Conservation (phyloP, 2,797 vertebrate species). For the Lophotriccus pileatus region DNA sequence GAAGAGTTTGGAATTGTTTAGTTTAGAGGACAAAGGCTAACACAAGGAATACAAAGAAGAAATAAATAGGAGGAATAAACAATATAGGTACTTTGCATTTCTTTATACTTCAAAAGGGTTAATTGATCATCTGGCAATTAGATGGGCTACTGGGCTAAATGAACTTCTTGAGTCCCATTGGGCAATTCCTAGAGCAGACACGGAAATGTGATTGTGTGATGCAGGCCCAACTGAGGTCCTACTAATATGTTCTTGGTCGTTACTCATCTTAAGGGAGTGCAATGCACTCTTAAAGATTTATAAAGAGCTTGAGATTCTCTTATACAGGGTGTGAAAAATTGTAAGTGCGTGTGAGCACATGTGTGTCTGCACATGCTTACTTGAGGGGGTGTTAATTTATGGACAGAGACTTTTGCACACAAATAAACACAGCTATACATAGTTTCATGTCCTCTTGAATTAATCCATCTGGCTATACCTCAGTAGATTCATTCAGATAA, state of each 20-base stretch:
- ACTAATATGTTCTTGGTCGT: constrained; percentile 14
- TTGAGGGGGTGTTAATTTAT: constrained; percentile 17
- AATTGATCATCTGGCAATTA: background rate
- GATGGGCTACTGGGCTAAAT: background rate
- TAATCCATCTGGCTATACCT: background rate
- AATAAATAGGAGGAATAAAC: background rate
- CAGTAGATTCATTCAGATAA: background rate
- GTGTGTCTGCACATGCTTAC: background rate
- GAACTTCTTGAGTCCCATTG: background rate
- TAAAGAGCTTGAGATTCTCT: constrained; percentile 40
- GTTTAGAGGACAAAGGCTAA: background rate
- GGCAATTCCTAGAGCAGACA: background rate
- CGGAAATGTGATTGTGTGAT: background rate
- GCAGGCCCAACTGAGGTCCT: background rate
- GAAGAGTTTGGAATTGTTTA: background rate
- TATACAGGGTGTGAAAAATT: constrained; percentile 16
- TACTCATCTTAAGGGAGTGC: constrained; percentile 16
- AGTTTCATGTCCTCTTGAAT: background rate
- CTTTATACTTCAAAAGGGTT: background rate
- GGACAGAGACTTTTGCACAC: background rate
- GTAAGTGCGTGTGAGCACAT: background rate
- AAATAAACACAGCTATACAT: background rate
- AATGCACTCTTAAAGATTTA: constrained; percentile 31
- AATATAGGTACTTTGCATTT: background rate
- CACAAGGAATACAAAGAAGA: background rate